A percentile compares a stretch with the other conserved stretches of the same genome.
Evolutionary conservation across 2,113 vertebrate genomes (phyloP).

Genomic region (Strix uralensis): DNA sequence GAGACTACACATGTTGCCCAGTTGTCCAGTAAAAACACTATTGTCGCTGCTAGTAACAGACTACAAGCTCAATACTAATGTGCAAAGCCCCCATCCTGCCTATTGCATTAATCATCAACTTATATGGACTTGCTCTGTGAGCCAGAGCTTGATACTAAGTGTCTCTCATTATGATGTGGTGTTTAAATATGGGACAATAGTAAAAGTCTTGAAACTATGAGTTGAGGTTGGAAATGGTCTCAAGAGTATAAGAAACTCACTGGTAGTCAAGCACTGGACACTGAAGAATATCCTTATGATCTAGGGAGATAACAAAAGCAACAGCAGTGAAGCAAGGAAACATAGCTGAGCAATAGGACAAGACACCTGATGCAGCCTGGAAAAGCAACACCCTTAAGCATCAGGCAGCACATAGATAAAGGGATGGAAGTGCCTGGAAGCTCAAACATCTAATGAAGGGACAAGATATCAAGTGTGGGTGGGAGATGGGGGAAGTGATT

Average conservation of each 20-base stretch:
- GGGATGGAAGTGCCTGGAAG: not conserved
- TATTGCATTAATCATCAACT: not conserved
- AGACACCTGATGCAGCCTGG: not conserved
- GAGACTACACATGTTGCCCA: accelerated
- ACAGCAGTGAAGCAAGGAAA: not conserved
- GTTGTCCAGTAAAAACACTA: not conserved
- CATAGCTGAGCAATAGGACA: not conserved
- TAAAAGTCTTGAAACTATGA: not conserved
- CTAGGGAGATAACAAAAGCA: not conserved
- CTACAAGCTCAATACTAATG: not conserved
- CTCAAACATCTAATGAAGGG: not conserved
- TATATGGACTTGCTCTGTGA: not conserved
- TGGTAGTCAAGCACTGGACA: not conserved
- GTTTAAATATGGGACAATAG: not conserved
- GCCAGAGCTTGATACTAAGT: not conserved
- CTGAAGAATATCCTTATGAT: not conserved
- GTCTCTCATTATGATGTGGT: not conserved
- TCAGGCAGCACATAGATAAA: not conserved
- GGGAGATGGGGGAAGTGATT: not conserved
- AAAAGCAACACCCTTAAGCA: not conserved
- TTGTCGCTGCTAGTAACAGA: not conserved
- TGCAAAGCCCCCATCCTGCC: not conserved
- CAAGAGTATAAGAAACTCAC: not conserved
- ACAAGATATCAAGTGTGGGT: not conserved
- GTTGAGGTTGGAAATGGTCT: not conserved